Evolutionary conservation across 2,888 invertebrate genomes (phyloP).

Genomic region (Lagria hirta): DNA sequence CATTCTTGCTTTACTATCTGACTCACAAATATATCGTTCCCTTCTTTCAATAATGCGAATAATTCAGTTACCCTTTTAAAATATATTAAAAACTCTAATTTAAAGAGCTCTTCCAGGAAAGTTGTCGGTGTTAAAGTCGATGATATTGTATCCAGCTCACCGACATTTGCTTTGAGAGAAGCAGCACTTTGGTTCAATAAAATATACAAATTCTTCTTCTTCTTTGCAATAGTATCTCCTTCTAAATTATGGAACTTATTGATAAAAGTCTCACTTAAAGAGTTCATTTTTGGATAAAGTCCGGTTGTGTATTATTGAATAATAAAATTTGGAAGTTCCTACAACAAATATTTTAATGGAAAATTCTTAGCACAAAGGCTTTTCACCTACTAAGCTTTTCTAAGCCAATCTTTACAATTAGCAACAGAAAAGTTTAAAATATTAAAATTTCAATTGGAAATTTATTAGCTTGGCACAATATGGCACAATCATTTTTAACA

Average conservation of each 20-base stretch:
- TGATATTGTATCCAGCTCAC: conserved; percentile 17
- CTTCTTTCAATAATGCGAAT: conserved; percentile 31
- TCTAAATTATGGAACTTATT: conserved; percentile 30
- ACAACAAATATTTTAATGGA: no score
- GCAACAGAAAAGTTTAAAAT: no score
- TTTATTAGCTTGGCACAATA: no score
- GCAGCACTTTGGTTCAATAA: conserved; percentile 24
- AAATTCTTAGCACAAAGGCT: no score
- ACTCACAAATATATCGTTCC: conserved; percentile 35
- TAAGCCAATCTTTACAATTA: no score
- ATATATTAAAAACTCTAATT: conserved; percentile 34
- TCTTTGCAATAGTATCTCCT: conserved; percentile 29
- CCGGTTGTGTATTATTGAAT: no score
- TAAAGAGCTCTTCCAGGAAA: conserved; percentile 36
- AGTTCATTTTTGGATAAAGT: no score
- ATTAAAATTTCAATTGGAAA: no score
- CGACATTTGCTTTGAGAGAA: not conserved
- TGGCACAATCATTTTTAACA: no score
- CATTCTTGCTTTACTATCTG: conserved; percentile 37
- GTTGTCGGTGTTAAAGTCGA: conserved; percentile 30
- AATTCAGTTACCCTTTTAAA: conserved; percentile 31
- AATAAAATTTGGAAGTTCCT: no score
- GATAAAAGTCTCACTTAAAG: no score
- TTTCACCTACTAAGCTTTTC: no score
- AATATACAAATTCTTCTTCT: conserved; percentile 32